A percentile compares a stretch with the other conserved stretches of the same genome.
phyloP scores from a whole-genome alignment of 2,888 invertebrate species.

The Drepana falcataria region DNA sequence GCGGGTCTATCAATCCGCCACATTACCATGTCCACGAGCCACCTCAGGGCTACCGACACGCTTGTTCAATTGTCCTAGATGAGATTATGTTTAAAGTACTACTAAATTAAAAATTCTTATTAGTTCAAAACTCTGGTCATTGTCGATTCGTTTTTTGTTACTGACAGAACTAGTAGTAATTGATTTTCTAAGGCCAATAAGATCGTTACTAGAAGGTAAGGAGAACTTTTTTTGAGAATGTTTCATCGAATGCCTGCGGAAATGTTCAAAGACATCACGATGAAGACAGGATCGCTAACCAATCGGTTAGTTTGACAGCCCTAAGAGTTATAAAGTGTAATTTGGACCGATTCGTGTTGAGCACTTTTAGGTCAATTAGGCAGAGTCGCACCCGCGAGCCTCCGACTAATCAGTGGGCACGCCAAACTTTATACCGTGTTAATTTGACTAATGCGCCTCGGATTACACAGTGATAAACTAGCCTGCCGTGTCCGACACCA shows the following conservation, averaged over 20 bases:
- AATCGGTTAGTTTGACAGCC: slow-evolving; percentile 36
- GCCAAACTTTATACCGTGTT: slow-evolving; percentile 76
- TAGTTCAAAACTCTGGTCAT: no score
- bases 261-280: no score
- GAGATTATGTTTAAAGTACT: slow-evolving; percentile 14
- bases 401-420: slow-evolving; percentile 69
- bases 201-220: no score
- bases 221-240: no score
- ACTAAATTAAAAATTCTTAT: no score
- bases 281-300: not conserved
- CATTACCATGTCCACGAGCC: slow-evolving; percentile 65
- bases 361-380: slow-evolving; percentile 79
- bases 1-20: slow-evolving; percentile 73
- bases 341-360: slow-evolving; percentile 75
- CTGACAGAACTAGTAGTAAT: no score
- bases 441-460: slow-evolving; percentile 77
- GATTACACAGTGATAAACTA: slow-evolving; percentile 62
- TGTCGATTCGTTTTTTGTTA: no score
- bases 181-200: no score
- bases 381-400: slow-evolving; percentile 66
- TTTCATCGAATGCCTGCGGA: no score
- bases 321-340: slow-evolving; percentile 56
- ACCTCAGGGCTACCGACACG: slow-evolving; percentile 32
- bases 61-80: slow-evolving; percentile 13
- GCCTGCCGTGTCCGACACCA: slow-evolving; percentile 40